phyloP scores from a whole-genome alignment of 2,888 invertebrate genomes.

The Beris morrisii region DNA sequence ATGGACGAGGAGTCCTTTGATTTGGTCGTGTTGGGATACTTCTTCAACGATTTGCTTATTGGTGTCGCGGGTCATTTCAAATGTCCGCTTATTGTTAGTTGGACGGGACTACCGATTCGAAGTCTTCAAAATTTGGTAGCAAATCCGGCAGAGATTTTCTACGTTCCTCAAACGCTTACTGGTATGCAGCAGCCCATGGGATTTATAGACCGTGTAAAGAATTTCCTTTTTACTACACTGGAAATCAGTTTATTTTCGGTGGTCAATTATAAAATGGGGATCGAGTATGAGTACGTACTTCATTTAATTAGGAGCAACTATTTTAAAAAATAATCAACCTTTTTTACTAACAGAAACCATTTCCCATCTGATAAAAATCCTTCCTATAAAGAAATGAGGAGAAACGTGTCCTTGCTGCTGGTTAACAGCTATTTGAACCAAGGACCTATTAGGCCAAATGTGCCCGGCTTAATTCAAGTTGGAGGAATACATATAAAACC shows the following conservation, averaged over 20 bases:
- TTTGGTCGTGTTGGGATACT: slow-evolving; percentile 36
- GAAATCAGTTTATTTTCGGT: not conserved
- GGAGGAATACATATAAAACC: slow-evolving; percentile 57
- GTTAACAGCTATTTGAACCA: slow-evolving; percentile 53
- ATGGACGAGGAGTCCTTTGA: slow-evolving; percentile 23
- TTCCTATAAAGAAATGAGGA: slow-evolving; percentile 46
- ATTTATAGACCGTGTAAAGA: slow-evolving; percentile 8
- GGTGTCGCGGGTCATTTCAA: slow-evolving; percentile 48
- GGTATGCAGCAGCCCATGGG: slow-evolving; percentile 37
- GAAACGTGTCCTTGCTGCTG: slow-evolving; percentile 51
- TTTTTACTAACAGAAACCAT: slow-evolving; percentile 2
- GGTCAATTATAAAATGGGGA: not conserved
- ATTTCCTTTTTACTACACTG: slow-evolving; percentile 9
- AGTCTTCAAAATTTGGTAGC: slow-evolving; percentile 44
- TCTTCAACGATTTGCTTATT: slow-evolving; percentile 38
- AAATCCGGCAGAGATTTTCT: slow-evolving; percentile 46
- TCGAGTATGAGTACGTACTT: not conserved
- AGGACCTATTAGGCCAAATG: slow-evolving; percentile 48
- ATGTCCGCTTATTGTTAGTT: slow-evolving; percentile 47
- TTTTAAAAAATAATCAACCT: not conserved
- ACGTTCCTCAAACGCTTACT: slow-evolving; percentile 46
- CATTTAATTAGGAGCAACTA: not conserved
- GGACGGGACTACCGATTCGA: slow-evolving; percentile 43
- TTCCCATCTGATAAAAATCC: slow-evolving; percentile 35
- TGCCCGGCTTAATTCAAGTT: slow-evolving; percentile 54